Evolutionary conservation across 2,113 vertebrate species (phyloP), one percentile per base, ranked within the genome.

Genomic region (Chaenocephalus aceratus): DNA sequence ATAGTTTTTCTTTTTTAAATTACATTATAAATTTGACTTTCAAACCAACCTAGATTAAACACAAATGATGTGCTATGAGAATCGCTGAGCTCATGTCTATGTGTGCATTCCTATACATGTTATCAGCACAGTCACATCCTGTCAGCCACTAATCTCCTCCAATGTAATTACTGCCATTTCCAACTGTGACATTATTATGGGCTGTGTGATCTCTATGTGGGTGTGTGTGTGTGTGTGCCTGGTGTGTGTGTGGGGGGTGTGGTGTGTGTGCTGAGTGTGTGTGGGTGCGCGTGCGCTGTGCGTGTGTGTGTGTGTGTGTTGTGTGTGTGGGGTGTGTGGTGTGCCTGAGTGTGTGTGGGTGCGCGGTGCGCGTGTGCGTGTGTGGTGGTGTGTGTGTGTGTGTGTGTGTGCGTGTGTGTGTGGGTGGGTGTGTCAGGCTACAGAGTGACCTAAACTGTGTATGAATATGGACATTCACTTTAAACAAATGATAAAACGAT

Each of bases 121-220:
- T 91, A 91, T 92, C 91, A 83, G 76, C 78, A 51, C 65, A 10
- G 57, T 58, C 73, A 86, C 84, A 84, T 92, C 91, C 89, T 86
- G 89, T 53, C 72, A 53, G 89, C 51, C 72, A 53, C 77, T 81
- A 72, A 84, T 80, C 72, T 87, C 62, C 45, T 56, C n/a, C 44
- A 69, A 77, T 49, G 68, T 82, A 92, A 92, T 91, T 92, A 72
- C 78, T 77, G 82, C 84, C 77, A 92, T 89, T 91, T 88, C 78
- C 89, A 92, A 82, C 87, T 59, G 90, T 90, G 89, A 92, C 56
- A 84, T 75, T 80, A 86, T 84, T 78, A 88, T 76, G 85, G 61
- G 68, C 61, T 85, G 74, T 89, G 71, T 85, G 53, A 79, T 89
- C 68, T 72, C 18, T 79, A 16, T 79, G 14, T 71, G 45, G 57